phyloP scores from a whole-genome alignment of 1,140 invertebrate genomes.

The Nephotettix cincticeps region DNA sequence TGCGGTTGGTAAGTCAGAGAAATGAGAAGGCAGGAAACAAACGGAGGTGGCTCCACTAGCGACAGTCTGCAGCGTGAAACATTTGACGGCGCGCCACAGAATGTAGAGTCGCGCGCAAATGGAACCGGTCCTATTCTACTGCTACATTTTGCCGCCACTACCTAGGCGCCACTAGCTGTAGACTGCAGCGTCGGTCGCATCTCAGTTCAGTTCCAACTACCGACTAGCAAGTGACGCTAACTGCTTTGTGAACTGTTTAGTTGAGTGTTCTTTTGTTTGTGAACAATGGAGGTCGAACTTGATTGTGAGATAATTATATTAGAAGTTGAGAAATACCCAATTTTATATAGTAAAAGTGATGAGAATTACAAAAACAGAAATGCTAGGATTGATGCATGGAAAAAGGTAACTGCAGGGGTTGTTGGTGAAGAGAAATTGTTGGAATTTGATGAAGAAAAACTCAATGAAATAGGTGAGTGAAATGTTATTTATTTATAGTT shows the following conservation, averaged over 20 bases:
- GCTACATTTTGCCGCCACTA: conserved; percentile 15
- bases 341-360: too few relatives aligned
- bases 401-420: background rate
- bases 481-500: background rate
- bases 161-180: conserved; percentile 6
- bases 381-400: background rate
- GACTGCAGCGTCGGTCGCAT: background rate
- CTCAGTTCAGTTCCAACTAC: background rate
- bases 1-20: conserved; percentile 10
- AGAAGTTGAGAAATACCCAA: too few relatives aligned
- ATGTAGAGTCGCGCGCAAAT: conserved; percentile 14
- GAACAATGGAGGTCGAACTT: background rate
- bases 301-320: too few relatives aligned
- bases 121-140: conserved; percentile 11
- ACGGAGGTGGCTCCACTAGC: conserved; percentile 26
- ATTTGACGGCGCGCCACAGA: conserved; percentile 20
- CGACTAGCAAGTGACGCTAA: background rate
- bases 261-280: background rate
- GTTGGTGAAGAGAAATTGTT: background rate
- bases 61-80: conserved; percentile 21
- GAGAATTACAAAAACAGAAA: too few relatives aligned
- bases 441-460: conserved; percentile 6
- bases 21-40: conserved; percentile 13
- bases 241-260: background rate
- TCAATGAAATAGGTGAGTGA: conserved; percentile 1